Evolutionary conservation across 1,140 invertebrate species (phyloP), one percentile per base, ranked within the genome.

Genomic region (Leptopilina clavipes): DNA sequence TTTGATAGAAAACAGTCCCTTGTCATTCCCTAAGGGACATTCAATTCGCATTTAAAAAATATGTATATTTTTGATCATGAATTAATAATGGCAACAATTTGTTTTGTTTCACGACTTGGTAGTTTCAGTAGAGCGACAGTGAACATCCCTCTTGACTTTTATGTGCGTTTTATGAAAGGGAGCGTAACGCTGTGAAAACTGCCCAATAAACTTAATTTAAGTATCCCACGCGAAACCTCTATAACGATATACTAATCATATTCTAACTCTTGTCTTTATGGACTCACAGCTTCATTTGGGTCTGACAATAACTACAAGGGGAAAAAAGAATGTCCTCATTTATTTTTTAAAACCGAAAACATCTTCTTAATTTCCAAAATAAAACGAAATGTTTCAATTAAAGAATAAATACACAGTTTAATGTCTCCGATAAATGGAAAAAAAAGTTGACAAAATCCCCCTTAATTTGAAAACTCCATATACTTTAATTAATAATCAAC

Each of bases 151-250:
- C 59, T 65, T n/a, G 59, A 65, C 59, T 83, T 85, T 84, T 76
- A 85, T 70, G 80, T 79, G 80, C 81, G 77, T 84, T 72, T 77
- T 59, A 59, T 73, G 71, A 76, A 76, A 59, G 70, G 78, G 76
- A 70, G 82, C 79, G 77, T 81, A 82, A 84, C 77, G 81, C 81
- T 76, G 79, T 81, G 83, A 85, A 82, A 86, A 86, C 84, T 86
- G 84, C 82, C 74, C 83, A 81, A 86, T 86, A 86, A 86, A 86
- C 82, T 86, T 83, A 85, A 86, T 85, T 86, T 84, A 82, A 84
- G 75, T 79, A 78, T 81, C 81, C 78, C 40, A 79, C 70, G 75
- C 76, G 79, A 84, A 78, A 74, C 76, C 76, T 82, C 72, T 79
- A 74, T 74, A 83, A 85, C 76, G 80, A 83, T 79, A 84, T 83